Evolutionary conservation across 2,113 vertebrate genomes (phyloP).

Genomic region (Thalassarche chlororhynchos): DNA sequence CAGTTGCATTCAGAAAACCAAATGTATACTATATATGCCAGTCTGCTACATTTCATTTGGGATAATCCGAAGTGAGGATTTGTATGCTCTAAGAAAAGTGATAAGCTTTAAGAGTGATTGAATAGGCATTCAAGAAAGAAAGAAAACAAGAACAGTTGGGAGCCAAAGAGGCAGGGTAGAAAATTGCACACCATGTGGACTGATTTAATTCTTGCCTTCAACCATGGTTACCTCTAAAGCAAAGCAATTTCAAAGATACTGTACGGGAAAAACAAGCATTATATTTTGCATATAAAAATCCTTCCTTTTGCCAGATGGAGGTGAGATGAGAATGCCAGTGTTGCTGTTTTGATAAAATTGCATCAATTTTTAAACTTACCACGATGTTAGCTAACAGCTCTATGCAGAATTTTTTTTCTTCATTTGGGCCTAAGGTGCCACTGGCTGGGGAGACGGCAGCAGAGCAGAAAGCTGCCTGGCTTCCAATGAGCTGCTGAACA

Average conservation of each 20-base stretch:
- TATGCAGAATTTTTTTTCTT: constrained; percentile 77
- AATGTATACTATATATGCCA: background rate
- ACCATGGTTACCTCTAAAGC: background rate
- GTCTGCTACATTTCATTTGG: background rate
- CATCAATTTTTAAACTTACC: constrained; percentile 65
- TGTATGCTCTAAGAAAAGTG: background rate
- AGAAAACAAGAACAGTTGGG: background rate
- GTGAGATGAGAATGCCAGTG: background rate
- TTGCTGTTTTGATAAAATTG: background rate
- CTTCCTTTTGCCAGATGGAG: background rate
- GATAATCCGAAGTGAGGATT: background rate
- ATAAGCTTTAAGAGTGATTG: background rate
- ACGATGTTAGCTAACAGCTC: constrained; percentile 71
- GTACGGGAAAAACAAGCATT: background rate
- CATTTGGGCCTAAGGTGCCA: constrained; percentile 82
- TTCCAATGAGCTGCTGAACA: constrained; percentile 78
- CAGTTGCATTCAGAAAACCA: background rate
- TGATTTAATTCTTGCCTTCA: background rate
- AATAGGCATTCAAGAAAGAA: background rate
- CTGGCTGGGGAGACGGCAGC: constrained; percentile 70
- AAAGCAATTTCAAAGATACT: background rate
- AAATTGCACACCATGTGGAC: background rate
- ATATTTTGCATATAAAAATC: background rate
- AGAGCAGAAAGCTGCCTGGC: constrained; percentile 76
- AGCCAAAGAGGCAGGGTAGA: background rate